Conservation (phyloP, 2,888 invertebrate genomes). For the Anthrax anthrax region DNA sequence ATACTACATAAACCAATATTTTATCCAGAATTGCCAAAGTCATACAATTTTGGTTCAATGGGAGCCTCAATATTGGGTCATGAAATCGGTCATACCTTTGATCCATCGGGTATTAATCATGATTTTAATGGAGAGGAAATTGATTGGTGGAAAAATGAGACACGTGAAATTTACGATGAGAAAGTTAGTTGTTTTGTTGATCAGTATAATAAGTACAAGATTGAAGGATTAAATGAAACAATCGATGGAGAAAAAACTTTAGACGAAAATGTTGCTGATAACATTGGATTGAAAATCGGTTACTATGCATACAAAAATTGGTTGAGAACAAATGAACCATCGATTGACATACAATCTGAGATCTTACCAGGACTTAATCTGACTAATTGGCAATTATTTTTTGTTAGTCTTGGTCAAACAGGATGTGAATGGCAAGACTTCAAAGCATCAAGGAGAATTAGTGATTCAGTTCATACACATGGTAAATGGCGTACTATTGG, state of each 20-base stretch:
- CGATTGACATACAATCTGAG: background rate
- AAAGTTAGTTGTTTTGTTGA: background rate
- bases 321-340: background rate
- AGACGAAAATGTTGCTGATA: too few species aligned
- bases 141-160: background rate
- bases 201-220: background rate
- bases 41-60: background rate
- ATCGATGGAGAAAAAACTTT: too few species aligned
- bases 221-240: too few species aligned
- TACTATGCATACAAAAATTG: slow-evolving; percentile 1
- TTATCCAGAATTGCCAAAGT: too few species aligned
- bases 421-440: background rate
- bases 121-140: background rate
- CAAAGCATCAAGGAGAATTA: background rate
- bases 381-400: too few species aligned
- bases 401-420: too few species aligned
- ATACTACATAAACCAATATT: too few species aligned
- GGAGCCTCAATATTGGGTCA: slow-evolving; percentile 1
- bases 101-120: background rate
- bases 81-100: slow-evolving; percentile 4
- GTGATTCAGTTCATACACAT: background rate
- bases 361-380: too few species aligned
- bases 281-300: background rate
- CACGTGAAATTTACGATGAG: background rate
- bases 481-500: slow-evolving; percentile 2